These are phyloP conservation scores for Lithodes maja DNA, from an alignment of 2,888 invertebrate species.

Conservation along the genomic window DNA sequence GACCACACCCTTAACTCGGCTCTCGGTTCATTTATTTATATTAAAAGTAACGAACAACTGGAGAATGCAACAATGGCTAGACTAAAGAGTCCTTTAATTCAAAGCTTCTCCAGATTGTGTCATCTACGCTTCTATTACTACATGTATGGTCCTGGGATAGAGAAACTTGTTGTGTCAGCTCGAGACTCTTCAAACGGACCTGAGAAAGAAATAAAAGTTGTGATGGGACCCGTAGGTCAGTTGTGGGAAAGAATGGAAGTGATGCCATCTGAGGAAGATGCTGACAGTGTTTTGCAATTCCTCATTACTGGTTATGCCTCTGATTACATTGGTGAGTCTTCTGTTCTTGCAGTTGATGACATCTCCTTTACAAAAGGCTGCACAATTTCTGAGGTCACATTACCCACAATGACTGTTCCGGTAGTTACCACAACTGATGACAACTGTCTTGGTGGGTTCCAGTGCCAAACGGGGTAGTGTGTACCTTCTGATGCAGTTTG, in stretches of 20 bases:
- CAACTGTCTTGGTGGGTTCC: conserved; percentile 26
- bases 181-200: conserved; percentile 40
- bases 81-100: conserved; percentile 47
- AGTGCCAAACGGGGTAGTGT: conserved; percentile 53
- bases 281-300: conserved; percentile 35
- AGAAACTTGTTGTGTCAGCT: conserved; percentile 43
- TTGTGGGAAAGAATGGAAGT: conserved; percentile 52
- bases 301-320: conserved; percentile 33
- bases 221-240: conserved; percentile 37
- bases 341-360: conserved; percentile 61
- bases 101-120: conserved; percentile 16
- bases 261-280: conserved; percentile 30
- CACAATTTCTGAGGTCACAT: conserved; percentile 9
- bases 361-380: conserved; percentile 48
- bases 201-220: conserved; percentile 15
- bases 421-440: conserved; percentile 32
- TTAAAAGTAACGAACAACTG: conserved; percentile 12
- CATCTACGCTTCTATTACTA: conserved; percentile 49
- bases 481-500: conserved; percentile 49
- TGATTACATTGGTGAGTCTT: conserved; percentile 11
- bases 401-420: conserved; percentile 32
- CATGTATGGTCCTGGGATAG: conserved; percentile 39
- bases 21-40: conserved; percentile 47
- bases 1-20: conserved; percentile 54
- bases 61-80: conserved; percentile 17